These are phyloP conservation scores for Andrena flavipes DNA, from an alignment of 2,888 invertebrate species.

Conservation along the genomic window DNA sequence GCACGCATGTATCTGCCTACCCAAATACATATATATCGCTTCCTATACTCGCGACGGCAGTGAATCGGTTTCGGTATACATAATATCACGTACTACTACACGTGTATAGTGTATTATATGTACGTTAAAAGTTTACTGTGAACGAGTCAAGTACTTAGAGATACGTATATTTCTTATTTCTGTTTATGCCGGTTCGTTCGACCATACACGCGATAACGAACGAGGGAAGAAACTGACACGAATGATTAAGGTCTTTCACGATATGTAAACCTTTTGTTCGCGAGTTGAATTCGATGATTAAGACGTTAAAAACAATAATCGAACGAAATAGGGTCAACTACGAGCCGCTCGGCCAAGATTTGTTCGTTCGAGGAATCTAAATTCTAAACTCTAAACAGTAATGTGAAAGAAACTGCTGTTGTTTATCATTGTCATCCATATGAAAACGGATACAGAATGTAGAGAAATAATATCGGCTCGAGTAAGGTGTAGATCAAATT, in stretches of 20 bases:
- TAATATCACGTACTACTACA: background rate
- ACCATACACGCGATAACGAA: slow-evolving; percentile 25
- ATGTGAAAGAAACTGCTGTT: no score
- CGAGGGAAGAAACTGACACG: slow-evolving; percentile 4
- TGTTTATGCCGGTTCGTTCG: slow-evolving; percentile 7
- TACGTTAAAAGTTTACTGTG: slow-evolving; percentile 19
- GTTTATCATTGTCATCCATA: no score
- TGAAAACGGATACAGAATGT: no score
- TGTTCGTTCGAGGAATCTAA: no score
- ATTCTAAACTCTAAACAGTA: no score
- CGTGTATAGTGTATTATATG: slow-evolving; percentile 67
- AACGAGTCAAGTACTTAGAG: slow-evolving; percentile 8
- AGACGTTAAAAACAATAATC: background rate
- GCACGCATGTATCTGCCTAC: no score
- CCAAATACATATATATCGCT: no score
- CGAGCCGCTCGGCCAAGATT: background rate
- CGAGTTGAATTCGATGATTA: background rate
- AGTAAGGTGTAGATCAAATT: no score
- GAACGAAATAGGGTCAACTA: background rate
- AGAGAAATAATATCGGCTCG: no score
- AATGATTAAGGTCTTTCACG: background rate
- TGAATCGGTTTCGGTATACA: no score
- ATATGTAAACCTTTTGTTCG: slow-evolving; percentile 33
- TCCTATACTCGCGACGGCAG: no score
- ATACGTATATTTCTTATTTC: slow-evolving; percentile 12